Percentiles rank a stretch among this genome's conserved stretches.
These are phyloP conservation scores for Micropoecilia bifurca DNA, from an alignment of 2,797 vertebrate species.

Conservation along the genomic window DNA sequence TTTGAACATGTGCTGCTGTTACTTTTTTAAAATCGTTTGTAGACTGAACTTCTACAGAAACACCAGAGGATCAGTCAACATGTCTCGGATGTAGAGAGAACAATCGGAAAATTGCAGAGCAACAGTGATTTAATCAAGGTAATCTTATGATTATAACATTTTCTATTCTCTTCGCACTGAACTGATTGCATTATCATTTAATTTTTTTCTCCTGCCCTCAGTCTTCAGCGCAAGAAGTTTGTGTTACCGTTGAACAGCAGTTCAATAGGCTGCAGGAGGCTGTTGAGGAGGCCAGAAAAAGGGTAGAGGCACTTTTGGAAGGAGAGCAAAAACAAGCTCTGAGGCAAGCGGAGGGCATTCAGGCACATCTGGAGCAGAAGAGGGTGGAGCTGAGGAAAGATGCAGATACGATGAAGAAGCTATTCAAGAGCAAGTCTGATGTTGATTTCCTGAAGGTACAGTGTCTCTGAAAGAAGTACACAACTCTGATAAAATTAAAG, in stretches of 20 bases:
- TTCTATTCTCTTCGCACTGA: background rate
- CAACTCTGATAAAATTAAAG: background rate
- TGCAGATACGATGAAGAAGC: conserved; percentile 68
- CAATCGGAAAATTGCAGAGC: conserved; percentile 76
- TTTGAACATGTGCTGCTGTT: conserved; percentile 5
- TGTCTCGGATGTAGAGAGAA: conserved; percentile 71
- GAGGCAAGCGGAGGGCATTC: conserved; percentile 77
- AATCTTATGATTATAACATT: conserved; percentile 24
- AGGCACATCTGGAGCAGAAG: conserved; percentile 78
- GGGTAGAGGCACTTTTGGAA: conserved; percentile 71
- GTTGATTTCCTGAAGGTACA: conserved; percentile 81
- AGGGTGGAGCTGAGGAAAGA: conserved; percentile 67
- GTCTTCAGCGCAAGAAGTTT: conserved; percentile 77
- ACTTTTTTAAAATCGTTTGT: conserved; percentile 23
- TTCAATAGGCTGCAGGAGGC: conserved; percentile 75
- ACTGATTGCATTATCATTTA: background rate
- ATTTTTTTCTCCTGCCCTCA: conserved; percentile 29
- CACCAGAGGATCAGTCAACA: conserved; percentile 68
- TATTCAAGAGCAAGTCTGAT: conserved; percentile 66
- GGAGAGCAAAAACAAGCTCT: conserved; percentile 73
- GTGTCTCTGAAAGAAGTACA: background rate
- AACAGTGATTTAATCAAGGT: conserved; percentile 79
- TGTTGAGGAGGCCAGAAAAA: conserved; percentile 69
- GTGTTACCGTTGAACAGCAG: conserved; percentile 69
- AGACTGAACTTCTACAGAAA: conserved; percentile 76